These are phyloP conservation scores for Plotosus lineatus DNA, from an alignment of 2,113 vertebrate genomes.

Conservation along the genomic window DNA sequence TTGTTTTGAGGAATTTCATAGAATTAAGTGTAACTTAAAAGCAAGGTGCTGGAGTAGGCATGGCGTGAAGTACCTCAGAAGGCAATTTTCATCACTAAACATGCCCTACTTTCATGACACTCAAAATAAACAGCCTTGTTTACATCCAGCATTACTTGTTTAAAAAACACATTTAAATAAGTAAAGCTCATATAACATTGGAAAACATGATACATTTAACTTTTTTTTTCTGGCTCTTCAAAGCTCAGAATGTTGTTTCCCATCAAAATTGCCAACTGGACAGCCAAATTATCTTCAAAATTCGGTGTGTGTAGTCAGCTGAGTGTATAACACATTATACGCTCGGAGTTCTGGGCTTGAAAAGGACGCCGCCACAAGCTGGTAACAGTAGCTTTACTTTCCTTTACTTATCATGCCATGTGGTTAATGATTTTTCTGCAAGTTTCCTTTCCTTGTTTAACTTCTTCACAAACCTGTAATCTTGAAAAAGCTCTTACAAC, in stretches of 20 bases:
- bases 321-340: neutral
- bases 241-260: neutral
- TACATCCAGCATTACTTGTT: neutral
- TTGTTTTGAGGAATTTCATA: neutral
- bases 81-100: neutral
- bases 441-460: neutral
- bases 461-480: neutral
- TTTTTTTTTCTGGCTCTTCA: neutral
- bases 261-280: neutral
- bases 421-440: neutral
- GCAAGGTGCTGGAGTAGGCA: neutral
- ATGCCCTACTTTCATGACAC: neutral
- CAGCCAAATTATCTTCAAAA: conserved; percentile 4
- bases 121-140: neutral
- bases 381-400: neutral
- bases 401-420: neutral
- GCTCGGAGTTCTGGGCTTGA: neutral
- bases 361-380: neutral
- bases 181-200: neutral
- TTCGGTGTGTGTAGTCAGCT: neutral
- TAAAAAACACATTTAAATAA: neutral
- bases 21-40: neutral
- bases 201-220: neutral
- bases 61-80: neutral
- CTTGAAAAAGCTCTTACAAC: neutral